These are phyloP conservation scores for Vanessa atalanta DNA, from an alignment of 1,140 invertebrate species.

Conservation along the genomic window DNA sequence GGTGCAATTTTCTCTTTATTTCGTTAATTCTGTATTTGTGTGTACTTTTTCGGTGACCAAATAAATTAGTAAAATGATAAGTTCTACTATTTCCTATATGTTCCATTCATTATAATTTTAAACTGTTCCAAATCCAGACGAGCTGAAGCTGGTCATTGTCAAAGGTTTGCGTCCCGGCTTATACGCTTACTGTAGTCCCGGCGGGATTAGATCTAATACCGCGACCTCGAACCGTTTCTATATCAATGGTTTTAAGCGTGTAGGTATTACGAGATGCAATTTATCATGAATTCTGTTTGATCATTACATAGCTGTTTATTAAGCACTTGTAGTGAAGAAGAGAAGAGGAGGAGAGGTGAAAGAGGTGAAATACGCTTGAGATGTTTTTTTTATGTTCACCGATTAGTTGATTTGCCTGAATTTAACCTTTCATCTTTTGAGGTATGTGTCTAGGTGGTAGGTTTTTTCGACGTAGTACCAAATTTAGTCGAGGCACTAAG, in stretches of 20 bases:
- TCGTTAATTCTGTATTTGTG: too few relatives aligned
- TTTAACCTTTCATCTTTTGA: too few relatives aligned
- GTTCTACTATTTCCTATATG: background rate
- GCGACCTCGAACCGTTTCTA: slow-evolving; percentile 19
- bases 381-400: too few relatives aligned
- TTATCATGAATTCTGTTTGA: background rate
- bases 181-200: slow-evolving; percentile 20
- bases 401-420: too few relatives aligned
- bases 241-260: slow-evolving; percentile 8
- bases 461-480: too few relatives aligned
- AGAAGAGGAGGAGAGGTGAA: too few relatives aligned
- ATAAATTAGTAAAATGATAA: background rate
- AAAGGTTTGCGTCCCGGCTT: slow-evolving; percentile 24
- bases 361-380: too few relatives aligned
- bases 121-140: slow-evolving; percentile 2
- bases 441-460: too few relatives aligned
- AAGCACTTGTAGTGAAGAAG: background rate
- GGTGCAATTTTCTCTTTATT: too few relatives aligned
- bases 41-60: too few relatives aligned
- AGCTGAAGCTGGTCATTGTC: slow-evolving; percentile 15
- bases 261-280: background rate
- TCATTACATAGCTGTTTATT: background rate
- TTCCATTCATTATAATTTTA: slow-evolving; percentile 12
- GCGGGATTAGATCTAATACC: slow-evolving; percentile 23
- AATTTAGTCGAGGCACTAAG: too few relatives aligned